Conservation (phyloP, 2,888 invertebrate genomes). For the Punctoribates punctum region DNA sequence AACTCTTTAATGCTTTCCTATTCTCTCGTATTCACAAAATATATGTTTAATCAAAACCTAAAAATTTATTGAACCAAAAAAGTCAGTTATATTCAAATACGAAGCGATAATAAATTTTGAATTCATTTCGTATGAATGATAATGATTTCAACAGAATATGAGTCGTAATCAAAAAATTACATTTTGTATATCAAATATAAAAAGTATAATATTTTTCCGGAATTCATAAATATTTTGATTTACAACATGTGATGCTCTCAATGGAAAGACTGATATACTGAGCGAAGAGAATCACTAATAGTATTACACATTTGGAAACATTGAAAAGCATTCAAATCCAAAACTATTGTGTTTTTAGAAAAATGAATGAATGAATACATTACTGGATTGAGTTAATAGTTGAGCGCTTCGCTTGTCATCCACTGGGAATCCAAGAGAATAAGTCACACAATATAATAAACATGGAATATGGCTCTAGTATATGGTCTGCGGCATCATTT, state of each 20-base stretch:
- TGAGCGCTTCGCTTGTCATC: conserved; percentile 13
- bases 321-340: background rate
- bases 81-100: conserved; percentile 20
- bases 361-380: conserved; percentile 9
- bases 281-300: background rate
- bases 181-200: background rate
- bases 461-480: background rate
- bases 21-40: background rate
- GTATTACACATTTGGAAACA: background rate
- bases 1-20: conserved; percentile 11
- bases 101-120: background rate
- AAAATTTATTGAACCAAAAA: conserved; percentile 29
- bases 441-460: conserved; percentile 28
- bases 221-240: conserved; percentile 34
- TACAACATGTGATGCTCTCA: conserved; percentile 25
- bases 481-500: conserved; percentile 38
- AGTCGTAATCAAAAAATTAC: background rate
- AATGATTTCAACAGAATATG: background rate
- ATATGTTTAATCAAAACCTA: conserved; percentile 9
- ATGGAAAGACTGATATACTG: background rate
- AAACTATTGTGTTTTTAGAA: background rate
- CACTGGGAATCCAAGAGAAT: conserved; percentile 16
- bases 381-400: conserved; percentile 33
- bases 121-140: conserved; percentile 15
- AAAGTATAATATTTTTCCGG: conserved; percentile 13